phyloP scores from a whole-genome alignment of 2,113 vertebrate genomes.

The Perca fluviatilis region DNA sequence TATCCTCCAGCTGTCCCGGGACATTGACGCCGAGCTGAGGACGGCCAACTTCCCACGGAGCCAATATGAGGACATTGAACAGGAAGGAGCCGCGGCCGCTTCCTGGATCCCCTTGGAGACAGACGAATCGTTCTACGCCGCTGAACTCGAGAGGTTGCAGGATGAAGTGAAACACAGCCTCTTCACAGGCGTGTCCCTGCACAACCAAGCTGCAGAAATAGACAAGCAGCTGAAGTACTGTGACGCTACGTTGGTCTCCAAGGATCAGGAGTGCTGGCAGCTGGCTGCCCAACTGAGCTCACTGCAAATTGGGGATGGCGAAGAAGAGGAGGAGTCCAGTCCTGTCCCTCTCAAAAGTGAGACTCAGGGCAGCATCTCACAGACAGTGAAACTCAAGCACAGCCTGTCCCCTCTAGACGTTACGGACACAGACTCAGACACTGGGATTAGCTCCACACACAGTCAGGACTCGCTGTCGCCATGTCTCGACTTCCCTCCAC shows the following conservation, averaged over 20 bases:
- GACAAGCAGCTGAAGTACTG: slow-evolving; percentile 89
- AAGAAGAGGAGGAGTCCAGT: slow-evolving; percentile 13
- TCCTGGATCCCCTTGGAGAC: slow-evolving; percentile 43
- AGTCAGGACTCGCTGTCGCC: slow-evolving; percentile 95
- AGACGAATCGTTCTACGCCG: slow-evolving; percentile 68
- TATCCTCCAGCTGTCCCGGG: slow-evolving; percentile 88
- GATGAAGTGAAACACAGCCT: slow-evolving; percentile 89
- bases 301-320: slow-evolving; percentile 79
- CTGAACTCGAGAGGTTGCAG: slow-evolving; percentile 84
- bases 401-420: slow-evolving; percentile 83
- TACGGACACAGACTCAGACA: slow-evolving; percentile 98
- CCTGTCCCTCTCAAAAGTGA: slow-evolving; percentile 66
- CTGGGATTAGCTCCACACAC: slow-evolving; percentile 97
- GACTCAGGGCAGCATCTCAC: slow-evolving; percentile 65
- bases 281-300: slow-evolving; percentile 88
- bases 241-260: slow-evolving; percentile 86
- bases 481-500: slow-evolving; percentile 81
- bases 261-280: slow-evolving; percentile 91
- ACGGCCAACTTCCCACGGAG: slow-evolving; percentile 31
- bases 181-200: slow-evolving; percentile 88
- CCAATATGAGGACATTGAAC: slow-evolving; percentile 35
- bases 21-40: slow-evolving; percentile 90
- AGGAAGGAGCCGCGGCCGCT: slow-evolving; percentile 57
- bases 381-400: slow-evolving; percentile 79
- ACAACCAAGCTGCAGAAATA: slow-evolving; percentile 86